Percentiles rank a stretch among this genome's conserved stretches.
Conservation (phyloP, 2,113 vertebrate genomes). For the Ochotona princeps region DNA sequence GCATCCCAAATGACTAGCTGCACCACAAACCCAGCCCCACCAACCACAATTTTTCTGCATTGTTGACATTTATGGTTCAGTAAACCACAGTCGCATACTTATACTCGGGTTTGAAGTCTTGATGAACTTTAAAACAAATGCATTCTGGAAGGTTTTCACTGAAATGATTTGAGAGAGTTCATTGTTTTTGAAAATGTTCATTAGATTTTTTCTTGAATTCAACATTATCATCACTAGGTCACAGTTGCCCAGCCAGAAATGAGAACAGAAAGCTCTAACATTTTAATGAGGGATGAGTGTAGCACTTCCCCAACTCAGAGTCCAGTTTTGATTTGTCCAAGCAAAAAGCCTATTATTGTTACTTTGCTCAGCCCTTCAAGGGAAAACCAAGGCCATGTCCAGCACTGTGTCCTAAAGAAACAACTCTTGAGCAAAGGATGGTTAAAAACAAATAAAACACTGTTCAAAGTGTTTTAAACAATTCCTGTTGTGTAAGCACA, state of each 20-base stretch:
- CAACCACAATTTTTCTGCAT: no score
- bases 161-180: constrained; percentile 28
- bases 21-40: no score
- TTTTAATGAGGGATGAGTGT: background rate
- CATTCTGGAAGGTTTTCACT: constrained; percentile 10
- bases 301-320: background rate
- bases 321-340: constrained; percentile 38
- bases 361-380: constrained; percentile 53
- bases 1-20: no score
- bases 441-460: constrained; percentile 68
- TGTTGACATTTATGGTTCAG: background rate
- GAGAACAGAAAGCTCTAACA: background rate
- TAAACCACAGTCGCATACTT: background rate
- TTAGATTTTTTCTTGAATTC: background rate
- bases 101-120: constrained; percentile 10
- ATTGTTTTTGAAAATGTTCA: constrained; percentile 10
- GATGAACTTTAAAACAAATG: background rate
- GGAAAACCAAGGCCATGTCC: constrained; percentile 45
- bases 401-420: constrained; percentile 58
- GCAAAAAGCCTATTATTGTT: constrained; percentile 27
- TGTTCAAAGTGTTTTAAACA: constrained; percentile 73
- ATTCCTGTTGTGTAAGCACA: constrained; percentile 76
- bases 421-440: constrained; percentile 52
- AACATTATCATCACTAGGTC: background rate
- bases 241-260: background rate